These are phyloP conservation scores for Serrognathus titanus DNA, from an alignment of 2,888 invertebrate genomes.

Conservation along the genomic window DNA sequence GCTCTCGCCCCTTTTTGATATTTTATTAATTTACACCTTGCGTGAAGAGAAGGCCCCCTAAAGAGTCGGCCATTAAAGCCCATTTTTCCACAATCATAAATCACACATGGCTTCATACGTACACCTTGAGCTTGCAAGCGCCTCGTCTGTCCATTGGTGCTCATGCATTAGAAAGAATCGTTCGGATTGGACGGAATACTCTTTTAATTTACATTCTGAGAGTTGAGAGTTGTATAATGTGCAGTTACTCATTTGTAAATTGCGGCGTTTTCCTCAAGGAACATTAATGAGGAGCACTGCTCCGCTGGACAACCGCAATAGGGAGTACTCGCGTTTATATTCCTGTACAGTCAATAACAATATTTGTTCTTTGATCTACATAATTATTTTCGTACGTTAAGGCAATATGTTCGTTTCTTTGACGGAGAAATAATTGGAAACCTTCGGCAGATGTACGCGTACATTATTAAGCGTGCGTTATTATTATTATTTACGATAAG, in stretches of 20 bases:
- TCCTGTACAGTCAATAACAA: constrained; percentile 9
- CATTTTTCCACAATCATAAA: constrained; percentile 1
- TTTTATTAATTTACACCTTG: constrained; percentile 24
- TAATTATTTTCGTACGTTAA: constrained; percentile 7
- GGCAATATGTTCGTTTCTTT: background rate
- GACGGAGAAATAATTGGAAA: background rate
- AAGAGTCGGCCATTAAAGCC: background rate
- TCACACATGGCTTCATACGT: constrained; percentile 16
- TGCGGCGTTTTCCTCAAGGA: constrained; percentile 33
- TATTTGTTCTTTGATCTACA: constrained; percentile 10
- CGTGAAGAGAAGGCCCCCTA: constrained; percentile 3
- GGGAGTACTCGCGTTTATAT: constrained; percentile 14
- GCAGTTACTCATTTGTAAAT: constrained; percentile 43
- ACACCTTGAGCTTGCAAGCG: constrained; percentile 20
- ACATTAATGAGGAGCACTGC: constrained; percentile 19
- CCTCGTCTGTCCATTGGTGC: constrained; percentile 36
- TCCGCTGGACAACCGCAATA: constrained; percentile 21
- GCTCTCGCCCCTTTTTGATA: constrained; percentile 20
- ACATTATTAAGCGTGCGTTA: background rate
- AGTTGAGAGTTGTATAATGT: constrained; percentile 31
- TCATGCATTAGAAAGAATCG: constrained; percentile 28
- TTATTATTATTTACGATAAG: background rate
- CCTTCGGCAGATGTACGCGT: background rate
- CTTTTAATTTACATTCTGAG: constrained; percentile 45
- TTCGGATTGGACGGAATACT: constrained; percentile 31